These are phyloP conservation scores for Polypedilum pembai DNA, from an alignment of 1,140 invertebrate species.

Conservation along the genomic window DNA sequence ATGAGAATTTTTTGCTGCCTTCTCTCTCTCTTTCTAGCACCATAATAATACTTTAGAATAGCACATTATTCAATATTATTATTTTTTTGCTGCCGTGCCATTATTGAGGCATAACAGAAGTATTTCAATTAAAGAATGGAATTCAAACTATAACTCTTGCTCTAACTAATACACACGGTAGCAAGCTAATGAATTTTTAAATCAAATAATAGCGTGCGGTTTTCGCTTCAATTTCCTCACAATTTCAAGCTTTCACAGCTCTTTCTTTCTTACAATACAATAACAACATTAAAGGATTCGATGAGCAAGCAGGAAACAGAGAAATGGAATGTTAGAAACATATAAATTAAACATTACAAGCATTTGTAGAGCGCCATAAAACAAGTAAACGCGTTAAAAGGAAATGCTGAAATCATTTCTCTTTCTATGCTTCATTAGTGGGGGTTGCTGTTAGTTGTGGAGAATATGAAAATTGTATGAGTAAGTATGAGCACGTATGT, in stretches of 20 bases:
- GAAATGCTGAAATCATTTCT: slow-evolving; percentile 1
- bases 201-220: not conserved
- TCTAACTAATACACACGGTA: not conserved
- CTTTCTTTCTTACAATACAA: not conserved
- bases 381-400: slow-evolving; percentile 5
- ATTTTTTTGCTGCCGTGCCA: not conserved
- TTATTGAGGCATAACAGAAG: not conserved
- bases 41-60: not conserved
- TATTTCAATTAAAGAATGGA: not conserved
- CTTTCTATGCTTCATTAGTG: not conserved
- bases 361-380: not conserved
- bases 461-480: not conserved
- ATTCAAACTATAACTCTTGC: not conserved
- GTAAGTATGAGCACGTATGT: too few relatives aligned
- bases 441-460: not conserved
- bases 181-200: not conserved
- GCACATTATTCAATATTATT: slow-evolving; percentile 14
- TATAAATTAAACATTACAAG: slow-evolving; percentile 14
- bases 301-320: not conserved
- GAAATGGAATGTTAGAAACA: not conserved
- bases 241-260: slow-evolving; percentile 12
- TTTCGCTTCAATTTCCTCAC: not conserved
- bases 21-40: not conserved
- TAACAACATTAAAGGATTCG: slow-evolving; percentile 5
- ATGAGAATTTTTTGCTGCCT: not conserved